Evolutionary conservation across 2,113 vertebrate species (phyloP), one percentile per base, ranked within the genome.

Genomic region (Ranitomeya imitator): DNA sequence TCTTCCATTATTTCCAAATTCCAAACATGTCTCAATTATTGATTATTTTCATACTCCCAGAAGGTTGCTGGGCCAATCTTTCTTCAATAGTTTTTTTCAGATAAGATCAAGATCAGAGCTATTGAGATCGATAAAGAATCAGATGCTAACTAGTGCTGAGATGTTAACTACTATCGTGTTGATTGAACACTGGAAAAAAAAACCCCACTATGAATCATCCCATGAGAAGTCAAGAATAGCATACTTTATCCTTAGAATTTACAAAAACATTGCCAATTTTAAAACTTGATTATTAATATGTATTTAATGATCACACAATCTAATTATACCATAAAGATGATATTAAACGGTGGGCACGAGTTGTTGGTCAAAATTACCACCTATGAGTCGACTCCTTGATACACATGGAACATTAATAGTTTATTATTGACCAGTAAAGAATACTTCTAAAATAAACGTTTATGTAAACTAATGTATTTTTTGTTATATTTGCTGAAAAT

Each of bases 21-120:
- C 31, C 74, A 16, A 51, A 11, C 7, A 9, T 2, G 4, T 10
- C 6, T 54, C 51, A 78, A 78, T 55, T 54, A 78, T 78, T 78
- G 45, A 74, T 78, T 19, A 10, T 78, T 19, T 21, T 78, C 16
- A 54, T 12, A n/a, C 21, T n/a, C n/a, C 76, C 51, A 45, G n/a
- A 54, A 78, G 76, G 76, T 10, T 78, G n/a, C 14, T 19, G 54
- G 76, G 76, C 21, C 76, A 78, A 78, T 21, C 76, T 78, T n/a
- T 78, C 51, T n/a, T 54, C 76, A 78, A 54, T 78, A 78, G 18
- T 10, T 54, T 54, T 54, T 78, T 19, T 18, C 76, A 78, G 51
- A 54, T 78, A 78, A 78, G 18, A 54, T 54, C 51, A 78, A 78
- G 51, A 78, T 78, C 45, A 54, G 18, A 54, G 45, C 16, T 9